Evolutionary conservation across 2,113 vertebrate genomes (phyloP).

Genomic region (Gopherus evgoodei): DNA sequence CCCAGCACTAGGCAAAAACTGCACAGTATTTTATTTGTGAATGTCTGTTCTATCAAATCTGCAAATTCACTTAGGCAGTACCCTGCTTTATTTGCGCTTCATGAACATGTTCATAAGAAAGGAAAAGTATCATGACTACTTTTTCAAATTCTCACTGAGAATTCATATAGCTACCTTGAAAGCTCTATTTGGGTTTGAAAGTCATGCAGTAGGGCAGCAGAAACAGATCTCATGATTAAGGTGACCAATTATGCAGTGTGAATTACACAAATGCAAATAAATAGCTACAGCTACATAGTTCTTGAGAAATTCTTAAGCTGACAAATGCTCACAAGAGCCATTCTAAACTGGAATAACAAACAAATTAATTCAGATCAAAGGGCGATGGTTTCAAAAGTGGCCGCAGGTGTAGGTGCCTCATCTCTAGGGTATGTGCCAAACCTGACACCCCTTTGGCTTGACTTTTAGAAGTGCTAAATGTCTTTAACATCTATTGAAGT

Average conservation of each 20-base stretch:
- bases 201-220: background rate
- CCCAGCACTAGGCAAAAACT: background rate
- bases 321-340: background rate
- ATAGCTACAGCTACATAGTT: background rate
- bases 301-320: background rate
- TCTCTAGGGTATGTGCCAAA: background rate
- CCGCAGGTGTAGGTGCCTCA: background rate
- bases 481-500: background rate
- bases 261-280: background rate
- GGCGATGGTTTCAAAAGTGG: background rate
- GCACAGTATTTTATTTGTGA: background rate
- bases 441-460: background rate
- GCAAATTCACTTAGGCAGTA: background rate
- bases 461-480: background rate
- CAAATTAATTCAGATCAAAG: background rate
- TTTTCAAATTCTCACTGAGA: background rate
- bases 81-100: background rate
- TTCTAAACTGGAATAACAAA: background rate
- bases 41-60: rapidly evolving
- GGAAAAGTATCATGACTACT: background rate
- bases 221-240: background rate
- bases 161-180: background rate
- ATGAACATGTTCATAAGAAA: background rate
- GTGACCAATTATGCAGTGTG: background rate
- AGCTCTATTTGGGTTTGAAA: background rate